Conservation (phyloP, 1,140 invertebrate genomes). For the Teleogryllus occipitalis region DNA sequence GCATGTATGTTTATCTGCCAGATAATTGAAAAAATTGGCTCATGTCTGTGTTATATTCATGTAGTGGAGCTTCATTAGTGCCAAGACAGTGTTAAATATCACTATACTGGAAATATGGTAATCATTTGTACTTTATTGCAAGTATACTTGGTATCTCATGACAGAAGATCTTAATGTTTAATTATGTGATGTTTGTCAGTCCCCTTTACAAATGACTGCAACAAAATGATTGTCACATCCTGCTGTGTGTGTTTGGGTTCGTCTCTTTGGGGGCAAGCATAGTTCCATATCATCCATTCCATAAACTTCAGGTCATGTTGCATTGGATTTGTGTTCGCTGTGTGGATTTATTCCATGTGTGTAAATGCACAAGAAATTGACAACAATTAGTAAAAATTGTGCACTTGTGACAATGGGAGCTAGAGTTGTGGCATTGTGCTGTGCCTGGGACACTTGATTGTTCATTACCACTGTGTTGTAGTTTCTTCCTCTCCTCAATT, state of each 20-base stretch:
- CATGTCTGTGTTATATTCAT: neutral
- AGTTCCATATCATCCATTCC: neutral
- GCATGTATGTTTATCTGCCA: neutral
- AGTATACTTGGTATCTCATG: too few relatives aligned
- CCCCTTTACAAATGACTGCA: too few relatives aligned
- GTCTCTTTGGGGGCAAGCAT: neutral
- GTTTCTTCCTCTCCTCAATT: neutral
- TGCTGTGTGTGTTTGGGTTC: neutral
- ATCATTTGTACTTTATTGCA: neutral
- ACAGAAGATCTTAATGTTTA: too few relatives aligned
- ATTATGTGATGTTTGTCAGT: too few relatives aligned
- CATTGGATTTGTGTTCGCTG: neutral
- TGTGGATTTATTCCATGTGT: neutral
- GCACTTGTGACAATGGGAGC: neutral
- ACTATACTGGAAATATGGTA: neutral
- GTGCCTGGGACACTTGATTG: neutral
- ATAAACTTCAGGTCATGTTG: neutral
- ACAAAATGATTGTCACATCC: neutral
- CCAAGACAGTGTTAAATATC: neutral
- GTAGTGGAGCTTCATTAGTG: neutral
- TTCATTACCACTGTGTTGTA: neutral
- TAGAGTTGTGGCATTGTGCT: neutral
- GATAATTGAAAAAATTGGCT: neutral
- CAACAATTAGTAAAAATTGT: neutral
- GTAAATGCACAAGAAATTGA: neutral